Percentiles rank a stretch among this genome's conserved stretches.
Evolutionary conservation across 2,113 vertebrate genomes (phyloP).

Genomic region (Phaetusa simplex): DNA sequence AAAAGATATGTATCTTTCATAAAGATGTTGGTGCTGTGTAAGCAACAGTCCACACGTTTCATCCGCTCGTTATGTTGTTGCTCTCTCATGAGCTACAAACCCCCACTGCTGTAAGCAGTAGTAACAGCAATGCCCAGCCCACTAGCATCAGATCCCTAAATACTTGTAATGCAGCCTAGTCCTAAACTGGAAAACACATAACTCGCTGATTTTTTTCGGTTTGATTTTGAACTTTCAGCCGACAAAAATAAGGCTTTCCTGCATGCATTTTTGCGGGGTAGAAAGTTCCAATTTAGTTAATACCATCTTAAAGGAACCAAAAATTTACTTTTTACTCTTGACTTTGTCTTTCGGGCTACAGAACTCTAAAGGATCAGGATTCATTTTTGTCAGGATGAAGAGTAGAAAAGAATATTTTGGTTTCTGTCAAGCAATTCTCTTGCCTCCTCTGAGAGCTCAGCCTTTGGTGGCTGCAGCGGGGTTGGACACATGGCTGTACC

Average conservation of each 20-base stretch:
- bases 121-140: conserved; percentile 5
- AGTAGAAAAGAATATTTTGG: background rate
- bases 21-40: conserved; percentile 42
- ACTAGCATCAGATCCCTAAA: background rate
- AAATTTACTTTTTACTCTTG: background rate
- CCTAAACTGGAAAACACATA: background rate
- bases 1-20: conserved; percentile 24
- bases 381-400: background rate
- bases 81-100: background rate
- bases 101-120: conserved; percentile 28
- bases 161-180: background rate
- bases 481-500: rapidly evolving
- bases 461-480: background rate
- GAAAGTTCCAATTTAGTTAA: background rate
- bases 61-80: conserved; percentile 43
- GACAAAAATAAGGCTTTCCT: background rate
- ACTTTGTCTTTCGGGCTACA: background rate
- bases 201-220: background rate
- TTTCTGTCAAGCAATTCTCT: background rate
- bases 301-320: background rate
- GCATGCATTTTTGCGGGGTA: background rate
- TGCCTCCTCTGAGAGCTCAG: background rate
- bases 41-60: conserved; percentile 57
- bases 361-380: background rate
- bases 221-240: background rate